phyloP scores from a whole-genome alignment of 2,113 vertebrate genomes.

The Thamnophis sirtalis region DNA sequence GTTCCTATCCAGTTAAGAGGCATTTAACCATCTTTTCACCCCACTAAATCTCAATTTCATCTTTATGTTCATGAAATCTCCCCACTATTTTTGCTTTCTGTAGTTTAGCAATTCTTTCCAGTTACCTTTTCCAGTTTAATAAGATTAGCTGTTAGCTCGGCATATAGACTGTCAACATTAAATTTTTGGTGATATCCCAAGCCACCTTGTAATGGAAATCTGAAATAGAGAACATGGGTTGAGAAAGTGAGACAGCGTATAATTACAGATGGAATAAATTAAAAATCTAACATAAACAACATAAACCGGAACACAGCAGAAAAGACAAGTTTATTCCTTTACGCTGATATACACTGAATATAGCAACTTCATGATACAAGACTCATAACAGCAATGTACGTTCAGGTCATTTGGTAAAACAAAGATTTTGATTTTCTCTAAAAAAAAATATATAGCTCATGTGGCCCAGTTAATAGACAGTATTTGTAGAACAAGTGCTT shows the following conservation, averaged over 20 bases:
- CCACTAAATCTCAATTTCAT: not conserved
- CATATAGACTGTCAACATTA: slow-evolving; percentile 75
- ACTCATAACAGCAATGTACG: not conserved
- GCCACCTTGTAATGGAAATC: slow-evolving; percentile 52
- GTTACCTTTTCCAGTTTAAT: slow-evolving; percentile 89
- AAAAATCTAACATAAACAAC: not conserved
- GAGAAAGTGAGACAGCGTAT: not conserved
- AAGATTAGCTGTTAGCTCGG: slow-evolving; percentile 84
- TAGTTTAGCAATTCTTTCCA: not conserved
- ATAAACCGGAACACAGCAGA: not conserved
- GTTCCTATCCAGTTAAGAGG: not conserved
- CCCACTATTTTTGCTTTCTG: not conserved
- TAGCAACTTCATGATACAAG: not conserved
- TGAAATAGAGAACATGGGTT: slow-evolving; percentile 48
- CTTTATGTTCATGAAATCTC: not conserved
- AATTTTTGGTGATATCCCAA: slow-evolving; percentile 64
- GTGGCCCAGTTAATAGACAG: not conserved
- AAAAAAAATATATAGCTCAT: not conserved
- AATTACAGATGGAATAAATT: slow-evolving; percentile 1
- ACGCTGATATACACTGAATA: not conserved
- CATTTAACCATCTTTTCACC: not conserved
- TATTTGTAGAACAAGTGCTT: not conserved
- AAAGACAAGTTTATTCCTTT: not conserved
- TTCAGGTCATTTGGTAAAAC: not conserved
- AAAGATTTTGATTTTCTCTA: not conserved